These are phyloP conservation scores for Neosilurus hyrtlii DNA, from an alignment of 2,797 vertebrate genomes.

Conservation along the genomic window DNA sequence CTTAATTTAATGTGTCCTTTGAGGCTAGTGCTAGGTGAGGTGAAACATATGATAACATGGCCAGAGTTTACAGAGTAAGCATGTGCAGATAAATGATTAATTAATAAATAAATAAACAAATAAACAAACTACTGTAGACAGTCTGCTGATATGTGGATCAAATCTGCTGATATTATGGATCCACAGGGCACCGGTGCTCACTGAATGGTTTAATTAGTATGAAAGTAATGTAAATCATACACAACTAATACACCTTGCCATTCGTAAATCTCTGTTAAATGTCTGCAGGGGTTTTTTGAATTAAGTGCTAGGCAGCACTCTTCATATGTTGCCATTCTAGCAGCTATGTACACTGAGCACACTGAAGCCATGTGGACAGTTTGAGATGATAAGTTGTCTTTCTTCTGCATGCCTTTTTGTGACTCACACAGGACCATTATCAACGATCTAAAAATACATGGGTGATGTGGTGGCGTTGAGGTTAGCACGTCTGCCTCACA, in stretches of 20 bases:
- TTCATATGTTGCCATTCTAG: neutral
- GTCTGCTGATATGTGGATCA: neutral
- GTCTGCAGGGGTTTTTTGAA: neutral
- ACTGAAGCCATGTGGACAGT: neutral
- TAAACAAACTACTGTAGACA: neutral
- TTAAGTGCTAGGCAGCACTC: neutral
- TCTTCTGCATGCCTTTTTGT: neutral
- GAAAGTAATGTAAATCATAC: neutral
- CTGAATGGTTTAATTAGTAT: neutral
- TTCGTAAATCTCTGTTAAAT: neutral
- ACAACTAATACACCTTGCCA: neutral
- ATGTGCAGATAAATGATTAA: neutral
- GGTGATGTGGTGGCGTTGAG: too few species aligned
- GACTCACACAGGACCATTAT: neutral
- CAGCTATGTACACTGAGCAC: neutral
- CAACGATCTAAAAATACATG: too few species aligned
- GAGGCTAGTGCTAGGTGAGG: neutral
- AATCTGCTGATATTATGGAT: neutral
- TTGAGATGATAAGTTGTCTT: neutral
- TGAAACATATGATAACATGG: constrained; percentile 3
- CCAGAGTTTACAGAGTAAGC: neutral
- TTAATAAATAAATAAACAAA: neutral
- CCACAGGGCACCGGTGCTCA: neutral
- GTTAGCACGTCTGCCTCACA: too few species aligned
- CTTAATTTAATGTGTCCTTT: neutral